A percentile compares a stretch with the other conserved stretches of the same genome.
Evolutionary conservation across 2,888 invertebrate genomes (phyloP).

Genomic region (Periphyllus acericola): DNA sequence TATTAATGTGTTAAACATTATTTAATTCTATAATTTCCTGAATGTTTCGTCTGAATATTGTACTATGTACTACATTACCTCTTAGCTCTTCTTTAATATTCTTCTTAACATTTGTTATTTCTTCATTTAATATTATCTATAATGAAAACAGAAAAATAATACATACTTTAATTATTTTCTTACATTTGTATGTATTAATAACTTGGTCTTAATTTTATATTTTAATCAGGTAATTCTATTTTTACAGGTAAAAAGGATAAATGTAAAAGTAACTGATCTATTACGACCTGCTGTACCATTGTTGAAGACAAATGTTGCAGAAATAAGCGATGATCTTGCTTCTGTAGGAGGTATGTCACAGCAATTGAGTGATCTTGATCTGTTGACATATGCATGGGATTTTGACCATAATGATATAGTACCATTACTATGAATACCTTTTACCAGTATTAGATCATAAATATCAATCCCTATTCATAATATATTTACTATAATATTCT

Average conservation of each 20-base stretch:
- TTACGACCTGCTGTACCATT: constrained; percentile 77
- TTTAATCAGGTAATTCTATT: constrained; percentile 67
- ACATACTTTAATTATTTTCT: not conserved
- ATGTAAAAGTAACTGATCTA: constrained; percentile 69
- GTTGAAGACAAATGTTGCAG: constrained; percentile 70
- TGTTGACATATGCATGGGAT: constrained; percentile 63
- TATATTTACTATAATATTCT: not conserved
- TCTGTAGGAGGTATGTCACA: constrained; percentile 61
- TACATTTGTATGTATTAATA: not conserved
- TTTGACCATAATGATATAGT: constrained; percentile 58
- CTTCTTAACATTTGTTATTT: no score
- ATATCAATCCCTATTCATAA: not conserved
- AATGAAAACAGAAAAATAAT: not conserved
- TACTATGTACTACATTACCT: no score
- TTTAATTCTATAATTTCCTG: no score
- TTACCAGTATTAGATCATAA: constrained; percentile 34
- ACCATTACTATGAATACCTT: constrained; percentile 28
- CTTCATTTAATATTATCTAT: not conserved
- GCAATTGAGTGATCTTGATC: constrained; percentile 62
- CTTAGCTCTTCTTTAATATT: no score
- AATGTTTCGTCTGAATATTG: no score
- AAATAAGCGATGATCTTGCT: constrained; percentile 70
- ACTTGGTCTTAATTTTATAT: not conserved
- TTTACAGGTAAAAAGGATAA: constrained; percentile 54
- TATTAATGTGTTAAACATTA: no score